phyloP scores from a whole-genome alignment of 1,140 invertebrate species.

The Brachionus rotundiformis region DNA sequence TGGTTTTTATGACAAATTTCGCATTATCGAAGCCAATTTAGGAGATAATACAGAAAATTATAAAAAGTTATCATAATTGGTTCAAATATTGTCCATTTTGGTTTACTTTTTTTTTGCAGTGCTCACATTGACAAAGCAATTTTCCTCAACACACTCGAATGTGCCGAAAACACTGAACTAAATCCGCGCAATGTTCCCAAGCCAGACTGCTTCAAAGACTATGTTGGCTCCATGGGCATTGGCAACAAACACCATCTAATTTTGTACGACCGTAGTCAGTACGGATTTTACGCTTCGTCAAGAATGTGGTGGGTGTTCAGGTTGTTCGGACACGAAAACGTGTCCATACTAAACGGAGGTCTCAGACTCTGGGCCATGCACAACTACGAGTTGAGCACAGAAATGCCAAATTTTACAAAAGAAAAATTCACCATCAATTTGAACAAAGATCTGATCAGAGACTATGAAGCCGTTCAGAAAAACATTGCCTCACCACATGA shows the following conservation, averaged over 20 bases:
- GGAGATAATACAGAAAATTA: constrained; percentile 29
- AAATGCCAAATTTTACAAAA: not conserved
- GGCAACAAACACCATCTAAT: constrained; percentile 54
- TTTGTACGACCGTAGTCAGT: constrained; percentile 54
- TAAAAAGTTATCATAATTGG: no score
- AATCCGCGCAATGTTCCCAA: constrained; percentile 55
- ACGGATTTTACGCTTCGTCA: constrained; percentile 54
- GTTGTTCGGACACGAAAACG: constrained; percentile 54
- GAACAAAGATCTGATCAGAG: not conserved
- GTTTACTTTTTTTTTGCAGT: constrained; percentile 32
- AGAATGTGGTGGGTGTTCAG: constrained; percentile 55
- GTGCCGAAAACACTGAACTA: constrained; percentile 52
- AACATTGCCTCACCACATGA: not conserved
- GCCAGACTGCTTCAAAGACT: constrained; percentile 54
- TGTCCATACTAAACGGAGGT: constrained; percentile 56
- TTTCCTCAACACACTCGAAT: constrained; percentile 55
- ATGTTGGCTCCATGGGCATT: constrained; percentile 54
- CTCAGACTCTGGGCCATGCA: constrained; percentile 54
- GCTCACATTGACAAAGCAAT: constrained; percentile 55
- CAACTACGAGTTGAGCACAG: not conserved
- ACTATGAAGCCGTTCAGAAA: not conserved
- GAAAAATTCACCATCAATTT: constrained; percentile 18
- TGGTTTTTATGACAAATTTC: constrained; percentile 27
- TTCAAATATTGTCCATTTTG: not conserved
- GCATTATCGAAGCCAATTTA: constrained; percentile 12